Evolutionary conservation across 2,113 vertebrate species (phyloP), one percentile per base, ranked within the genome.

Genomic region (Pedionomus torquatus): DNA sequence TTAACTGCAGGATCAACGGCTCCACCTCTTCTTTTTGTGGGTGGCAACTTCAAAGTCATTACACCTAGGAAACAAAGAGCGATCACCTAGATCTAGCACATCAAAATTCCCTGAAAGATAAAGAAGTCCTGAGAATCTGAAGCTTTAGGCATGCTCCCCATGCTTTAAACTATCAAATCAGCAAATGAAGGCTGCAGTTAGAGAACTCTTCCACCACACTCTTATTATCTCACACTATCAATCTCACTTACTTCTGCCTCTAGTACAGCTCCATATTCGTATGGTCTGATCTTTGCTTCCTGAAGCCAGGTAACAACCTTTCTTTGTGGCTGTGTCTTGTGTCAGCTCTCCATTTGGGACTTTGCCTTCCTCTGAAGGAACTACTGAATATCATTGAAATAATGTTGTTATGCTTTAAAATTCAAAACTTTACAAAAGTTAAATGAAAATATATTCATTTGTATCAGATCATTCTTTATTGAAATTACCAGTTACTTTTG

Each of bases 251-350:
- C 99, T 98, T 98, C 99, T 99, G 84, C 98, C 99, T 94, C 96
- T 98, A 13, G 98, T 97, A 23, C 98, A 98, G 97, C 98, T 99
- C 99, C 99, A 99, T 81, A 99, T 98, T 43, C 99, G 98, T 39
- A 99, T 77, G 1, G 99, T 99, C 97, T 99, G 99, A 97, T 99
- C 99, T 98, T 98, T 99, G 98, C 99, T 99, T 68, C 99, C 99
- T 0, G 99, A 99, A 12, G 99, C 99, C 37, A 99, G 97, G 93
- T 98, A 99, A 93, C 98, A 98, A 31, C 98, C 98, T 24, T 90
- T 98, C 82, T 94, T 97, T 1, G 75, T 89, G 25, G 95, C 61
- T 19, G 79, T 97, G 49, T 98, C 97, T 13, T 93, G 90, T 41
- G 37, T 68, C 60, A 94, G 46, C 35, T 97, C 97, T 51, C 98